Evolutionary conservation across 2,888 invertebrate genomes (phyloP).

Genomic region (Itoplectis maculator): DNA sequence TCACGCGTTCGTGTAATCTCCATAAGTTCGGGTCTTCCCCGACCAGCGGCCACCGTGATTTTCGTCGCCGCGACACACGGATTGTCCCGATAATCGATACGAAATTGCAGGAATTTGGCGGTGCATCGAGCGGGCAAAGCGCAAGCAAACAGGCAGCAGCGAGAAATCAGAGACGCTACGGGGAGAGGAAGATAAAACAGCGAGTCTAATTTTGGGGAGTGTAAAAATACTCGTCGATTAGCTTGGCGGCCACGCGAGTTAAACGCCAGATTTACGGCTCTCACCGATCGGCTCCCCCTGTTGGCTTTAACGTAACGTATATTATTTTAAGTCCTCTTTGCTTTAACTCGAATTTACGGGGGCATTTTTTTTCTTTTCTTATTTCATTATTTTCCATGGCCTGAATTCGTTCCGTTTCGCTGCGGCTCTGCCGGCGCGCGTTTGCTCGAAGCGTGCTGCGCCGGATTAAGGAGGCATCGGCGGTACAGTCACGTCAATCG

Average conservation of each 20-base stretch:
- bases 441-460: constrained; percentile 9
- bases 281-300: not conserved
- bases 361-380: not conserved
- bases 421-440: not conserved
- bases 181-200: constrained; percentile 9
- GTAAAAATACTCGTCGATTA: constrained; percentile 30
- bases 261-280: not conserved
- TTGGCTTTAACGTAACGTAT: not conserved
- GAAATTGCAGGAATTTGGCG: not conserved
- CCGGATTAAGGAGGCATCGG: not conserved
- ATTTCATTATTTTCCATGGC: not conserved
- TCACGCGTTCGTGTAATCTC: too few relatives aligned
- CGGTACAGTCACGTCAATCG: too few relatives aligned
- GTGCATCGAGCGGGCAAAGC: not conserved
- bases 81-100: not conserved
- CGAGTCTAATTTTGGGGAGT: constrained; percentile 33
- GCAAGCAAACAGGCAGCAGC: not conserved
- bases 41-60: not conserved
- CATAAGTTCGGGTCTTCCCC: too few relatives aligned
- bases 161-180: constrained; percentile 7
- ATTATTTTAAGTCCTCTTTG: not conserved
- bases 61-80: not conserved
- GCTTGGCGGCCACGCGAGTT: not conserved
- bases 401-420: not conserved
- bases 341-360: not conserved